phyloP scores from a whole-genome alignment of 37 sponge, comb jelly and placozoan genomes.

The Axinella damicornis region DNA sequence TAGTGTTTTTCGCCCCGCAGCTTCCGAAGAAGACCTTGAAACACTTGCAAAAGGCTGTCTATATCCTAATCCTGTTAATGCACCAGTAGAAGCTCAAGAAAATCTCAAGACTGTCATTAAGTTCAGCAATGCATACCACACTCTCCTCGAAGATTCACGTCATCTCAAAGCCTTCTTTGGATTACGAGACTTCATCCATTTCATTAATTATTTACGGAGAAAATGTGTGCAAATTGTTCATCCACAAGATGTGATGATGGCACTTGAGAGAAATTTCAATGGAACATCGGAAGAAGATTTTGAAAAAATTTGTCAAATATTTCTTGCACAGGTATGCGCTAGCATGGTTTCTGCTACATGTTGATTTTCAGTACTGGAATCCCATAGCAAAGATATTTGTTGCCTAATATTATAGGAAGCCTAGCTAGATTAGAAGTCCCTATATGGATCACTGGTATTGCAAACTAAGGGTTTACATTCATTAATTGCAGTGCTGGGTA shows the following conservation, averaged over 20 bases:
- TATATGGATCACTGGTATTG: too few species aligned
- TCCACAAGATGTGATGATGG: slow-evolving; percentile 56
- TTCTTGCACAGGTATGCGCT: slow-evolving; percentile 22
- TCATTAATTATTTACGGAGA: slow-evolving; percentile 69
- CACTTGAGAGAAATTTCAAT: slow-evolving; percentile 88
- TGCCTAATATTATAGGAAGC: too few species aligned
- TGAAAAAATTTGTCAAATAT: slow-evolving; percentile 24
- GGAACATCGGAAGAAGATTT: slow-evolving; percentile 65
- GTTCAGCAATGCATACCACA: slow-evolving; percentile 51
- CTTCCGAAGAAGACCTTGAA: slow-evolving; percentile 49
- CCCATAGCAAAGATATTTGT: too few species aligned
- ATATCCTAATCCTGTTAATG: slow-evolving; percentile 31
- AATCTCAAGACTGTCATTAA: slow-evolving; percentile 36
- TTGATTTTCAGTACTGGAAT: too few species aligned
- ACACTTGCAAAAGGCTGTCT: slow-evolving; percentile 66
- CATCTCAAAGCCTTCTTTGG: slow-evolving; percentile 77
- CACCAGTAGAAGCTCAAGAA: slow-evolving; percentile 39
- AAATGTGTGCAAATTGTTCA: slow-evolving; percentile 18
- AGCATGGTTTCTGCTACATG: too few species aligned
- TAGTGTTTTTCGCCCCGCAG: slow-evolving; percentile 77
- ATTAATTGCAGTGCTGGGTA: too few species aligned
- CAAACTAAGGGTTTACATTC: too few species aligned
- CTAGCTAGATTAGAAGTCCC: too few species aligned
- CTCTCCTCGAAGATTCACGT: slow-evolving; percentile 29
- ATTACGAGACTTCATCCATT: slow-evolving; percentile 90